A percentile compares a stretch with the other conserved stretches of the same genome.
Conservation (phyloP, 2,113 vertebrate species). For the Steatornis caripensis region DNA sequence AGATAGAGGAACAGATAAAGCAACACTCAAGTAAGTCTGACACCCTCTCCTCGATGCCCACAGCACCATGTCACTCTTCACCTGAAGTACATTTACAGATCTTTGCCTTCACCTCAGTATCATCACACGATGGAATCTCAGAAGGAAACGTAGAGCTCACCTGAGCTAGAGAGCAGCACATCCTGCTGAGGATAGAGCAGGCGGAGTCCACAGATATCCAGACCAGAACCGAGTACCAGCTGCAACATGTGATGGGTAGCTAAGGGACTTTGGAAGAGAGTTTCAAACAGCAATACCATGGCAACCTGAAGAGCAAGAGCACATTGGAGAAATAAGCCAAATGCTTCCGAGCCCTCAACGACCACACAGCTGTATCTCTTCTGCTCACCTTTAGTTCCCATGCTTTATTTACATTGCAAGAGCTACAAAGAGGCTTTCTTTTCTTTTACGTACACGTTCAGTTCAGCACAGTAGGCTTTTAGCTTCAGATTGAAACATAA, state of each 20-base stretch:
- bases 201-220: constrained; percentile 71
- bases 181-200: constrained; percentile 63
- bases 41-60: not conserved
- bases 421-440: not conserved
- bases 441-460: not conserved
- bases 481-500: not conserved
- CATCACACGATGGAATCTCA: not conserved
- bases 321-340: not conserved
- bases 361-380: not conserved
- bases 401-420: not conserved
- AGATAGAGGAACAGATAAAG: not conserved
- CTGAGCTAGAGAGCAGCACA: constrained; percentile 52
- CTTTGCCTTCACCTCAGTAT: not conserved
- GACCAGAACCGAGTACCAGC: constrained; percentile 49
- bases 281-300: constrained; percentile 54
- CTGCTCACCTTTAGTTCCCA: not conserved
- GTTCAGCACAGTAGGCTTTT: not conserved
- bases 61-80: not conserved
- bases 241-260: constrained; percentile 70
- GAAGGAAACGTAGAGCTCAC: constrained; percentile 40
- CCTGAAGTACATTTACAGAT: not conserved
- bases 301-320: constrained; percentile 63
- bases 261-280: constrained; percentile 54
- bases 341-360: not conserved
- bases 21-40: not conserved